A percentile compares a stretch with the other conserved stretches of the same genome.
Evolutionary conservation across 2,888 invertebrate species (phyloP).

Genomic region (Erannis defoliaria): DNA sequence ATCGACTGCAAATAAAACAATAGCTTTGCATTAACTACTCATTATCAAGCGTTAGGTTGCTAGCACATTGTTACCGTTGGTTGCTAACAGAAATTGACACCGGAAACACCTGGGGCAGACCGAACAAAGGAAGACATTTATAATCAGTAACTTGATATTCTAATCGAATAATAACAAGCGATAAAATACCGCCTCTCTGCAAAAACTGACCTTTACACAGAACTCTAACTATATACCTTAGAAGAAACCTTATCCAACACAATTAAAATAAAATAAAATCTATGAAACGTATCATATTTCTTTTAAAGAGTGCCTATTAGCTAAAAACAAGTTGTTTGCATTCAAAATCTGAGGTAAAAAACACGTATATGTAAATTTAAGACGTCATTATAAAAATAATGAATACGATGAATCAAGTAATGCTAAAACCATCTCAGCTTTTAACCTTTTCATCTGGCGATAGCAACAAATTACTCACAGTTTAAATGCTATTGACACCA

Average conservation of each 20-base stretch:
- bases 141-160: constrained; percentile 38
- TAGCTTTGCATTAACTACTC: neutral
- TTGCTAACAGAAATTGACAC: constrained; percentile 42
- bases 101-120: constrained; percentile 43
- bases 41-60: neutral
- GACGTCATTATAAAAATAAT: constrained; percentile 3
- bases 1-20: no score
- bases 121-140: constrained; percentile 41
- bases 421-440: constrained; percentile 3
- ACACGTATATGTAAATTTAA: constrained; percentile 11
- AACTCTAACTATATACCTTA: neutral
- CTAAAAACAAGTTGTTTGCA: constrained; percentile 13
- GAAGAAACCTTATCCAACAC: constrained; percentile 3
- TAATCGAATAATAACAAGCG: constrained; percentile 34
- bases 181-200: constrained; percentile 5
- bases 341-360: constrained; percentile 13
- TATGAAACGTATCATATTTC: constrained; percentile 2
- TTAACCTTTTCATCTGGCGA: constrained; percentile 8
- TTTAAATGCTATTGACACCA: constrained; percentile 3
- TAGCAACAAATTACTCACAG: constrained; percentile 22
- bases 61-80: no score
- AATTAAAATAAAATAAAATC: neutral
- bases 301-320: neutral
- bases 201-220: constrained; percentile 11
- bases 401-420: constrained; percentile 6